Evolutionary conservation across 2,888 invertebrate species (phyloP), one percentile per base, ranked within the genome.

Genomic region (Drosophila bunnanda): DNA sequence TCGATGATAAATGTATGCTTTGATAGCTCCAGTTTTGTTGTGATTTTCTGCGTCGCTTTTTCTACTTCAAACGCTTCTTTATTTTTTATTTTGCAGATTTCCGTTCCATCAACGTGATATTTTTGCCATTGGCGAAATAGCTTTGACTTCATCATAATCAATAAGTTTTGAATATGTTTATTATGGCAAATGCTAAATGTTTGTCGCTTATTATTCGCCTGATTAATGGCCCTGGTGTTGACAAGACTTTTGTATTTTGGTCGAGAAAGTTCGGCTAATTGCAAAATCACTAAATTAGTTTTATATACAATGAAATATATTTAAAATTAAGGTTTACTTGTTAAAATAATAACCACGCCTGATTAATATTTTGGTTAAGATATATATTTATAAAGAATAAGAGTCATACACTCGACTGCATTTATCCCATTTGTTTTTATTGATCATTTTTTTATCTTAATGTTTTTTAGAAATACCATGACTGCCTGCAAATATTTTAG

Each of bases 1-100:
- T 86, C 52, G 79, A 70, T 88, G 68, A 75, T 88, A 80, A 82
- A 88, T 85, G 69, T 61, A 48, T 58, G 79, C 67, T 60, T 72
- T 66, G 61, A 55, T 50, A 74, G 86, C 78, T 83, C 78, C 62
- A 88, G 73, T 88, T 74, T 74, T 75, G 55, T 60, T 75, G 69
- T 46, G 60, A 52, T 66, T 52, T 60, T 65, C 46, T 57, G 57
- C 58, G 43, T 36, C 73, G 50, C 55, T n/a, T 50, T 79, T 54
- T 60, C 56, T 69, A 78, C 74, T 78, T 56, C 62, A 70, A 76
- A 58, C 46, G 28, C 54, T 68, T 78, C 61, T 20, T 22, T 44
- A 22, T 20, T 38, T 25, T 38, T 12, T 32, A 53, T 36, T 46
- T 46, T 46, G 60, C 43, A 28, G 36, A 70, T 68, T 68, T 68